Percentiles rank a stretch among this genome's conserved stretches.
Conservation (phyloP, 1,140 invertebrate genomes). For the Leptinotarsa texana region DNA sequence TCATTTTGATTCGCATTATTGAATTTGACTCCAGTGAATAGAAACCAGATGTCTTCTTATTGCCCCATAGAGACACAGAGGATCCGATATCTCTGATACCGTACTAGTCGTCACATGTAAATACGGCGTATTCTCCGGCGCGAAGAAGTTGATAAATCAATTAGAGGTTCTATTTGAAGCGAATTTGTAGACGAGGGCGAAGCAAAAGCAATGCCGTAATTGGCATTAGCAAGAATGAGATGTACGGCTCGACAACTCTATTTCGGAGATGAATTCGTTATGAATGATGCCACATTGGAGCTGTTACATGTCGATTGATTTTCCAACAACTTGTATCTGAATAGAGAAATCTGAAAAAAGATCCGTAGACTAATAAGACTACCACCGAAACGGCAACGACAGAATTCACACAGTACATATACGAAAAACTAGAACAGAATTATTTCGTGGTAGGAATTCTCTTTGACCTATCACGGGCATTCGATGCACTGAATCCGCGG, state of each 20-base stretch:
- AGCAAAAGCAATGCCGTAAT: background rate
- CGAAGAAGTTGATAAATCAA: slow-evolving; percentile 1
- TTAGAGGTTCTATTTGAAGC: background rate
- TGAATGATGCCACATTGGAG: background rate
- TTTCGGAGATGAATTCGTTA: slow-evolving; percentile 2
- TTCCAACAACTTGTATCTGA: background rate
- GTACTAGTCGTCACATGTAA: background rate
- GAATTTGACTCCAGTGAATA: slow-evolving; percentile 27
- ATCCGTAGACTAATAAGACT: too few species aligned
- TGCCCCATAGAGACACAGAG: slow-evolving; percentile 5
- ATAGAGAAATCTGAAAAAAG: too few species aligned
- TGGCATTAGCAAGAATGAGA: background rate
- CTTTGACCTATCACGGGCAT: too few species aligned
- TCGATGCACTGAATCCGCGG: too few species aligned
- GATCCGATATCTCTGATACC: background rate
- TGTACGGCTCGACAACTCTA: background rate
- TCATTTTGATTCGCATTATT: slow-evolving; percentile 29
- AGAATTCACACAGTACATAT: too few species aligned
- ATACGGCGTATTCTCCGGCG: slow-evolving; percentile 4
- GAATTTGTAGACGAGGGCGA: background rate
- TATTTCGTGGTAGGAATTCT: too few species aligned
- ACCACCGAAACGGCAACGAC: too few species aligned
- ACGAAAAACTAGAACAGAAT: too few species aligned
- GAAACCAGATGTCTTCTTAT: slow-evolving; percentile 27
- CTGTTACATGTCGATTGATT: background rate